Evolutionary conservation across 2,888 invertebrate species (phyloP), one percentile per base, ranked within the genome.

Genomic region (Trachelus troglodyta): DNA sequence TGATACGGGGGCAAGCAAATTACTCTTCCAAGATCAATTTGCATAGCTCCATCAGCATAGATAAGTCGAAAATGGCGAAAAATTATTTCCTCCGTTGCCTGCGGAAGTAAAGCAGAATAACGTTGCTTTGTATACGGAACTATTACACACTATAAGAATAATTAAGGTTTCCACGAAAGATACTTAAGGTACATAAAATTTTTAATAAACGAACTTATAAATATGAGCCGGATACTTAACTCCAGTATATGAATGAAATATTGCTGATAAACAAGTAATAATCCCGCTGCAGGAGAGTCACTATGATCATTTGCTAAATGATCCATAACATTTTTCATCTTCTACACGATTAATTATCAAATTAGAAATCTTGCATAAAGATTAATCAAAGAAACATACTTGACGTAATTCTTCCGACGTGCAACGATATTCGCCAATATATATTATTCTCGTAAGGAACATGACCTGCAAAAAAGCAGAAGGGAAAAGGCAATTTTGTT

Each of bases 51-150:
- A 23, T 69, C 33, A n/a, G 78, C 34, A 23, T 74, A 56, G 69
- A 87, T 73, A 2, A 34, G 35, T 77, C 81, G 79, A 4, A 88
- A 84, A 71, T 88, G 88, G 33, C 85, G 85, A 71, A 83, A 86
- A 74, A 90, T 86, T 31, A 86, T 82, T 75, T 87, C 87, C 77
- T 89, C 89, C 12, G 86, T 74, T n/a, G 86, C 82, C 89, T 89
- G 34, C n/a, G 37, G 74, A 74, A 69, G 34, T 23, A 9, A 76
- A 74, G 12, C 9, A 37, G 69, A 69, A 69, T 68, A 77, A 34
- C 71, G 34, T 82, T 73, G 73, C 12, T 77, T 31, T 69, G 12
- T 68, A 69, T 4, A 73, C 56, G 9, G 56, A 9, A 56, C 15
- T 56, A 56, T 23, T 23, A 56, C 56, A 9, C 0, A 23, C 23